These are phyloP conservation scores for Dolichopus griseipennis DNA, from an alignment of 2,888 invertebrate genomes.

Conservation along the genomic window DNA sequence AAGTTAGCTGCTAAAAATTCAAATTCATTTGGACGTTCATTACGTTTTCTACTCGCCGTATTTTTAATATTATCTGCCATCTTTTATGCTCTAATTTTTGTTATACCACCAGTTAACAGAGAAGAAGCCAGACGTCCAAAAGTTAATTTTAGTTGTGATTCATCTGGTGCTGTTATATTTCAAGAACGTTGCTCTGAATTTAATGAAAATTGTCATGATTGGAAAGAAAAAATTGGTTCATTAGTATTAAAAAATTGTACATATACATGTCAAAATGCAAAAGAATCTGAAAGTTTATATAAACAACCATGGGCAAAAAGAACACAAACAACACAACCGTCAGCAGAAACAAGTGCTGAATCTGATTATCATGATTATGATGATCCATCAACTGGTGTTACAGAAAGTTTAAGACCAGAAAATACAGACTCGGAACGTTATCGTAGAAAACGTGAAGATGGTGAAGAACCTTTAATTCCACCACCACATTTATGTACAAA, in stretches of 20 bases:
- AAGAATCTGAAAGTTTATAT: constrained; percentile 38
- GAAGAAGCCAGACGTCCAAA: constrained; percentile 49
- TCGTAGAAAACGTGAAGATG: constrained; percentile 23
- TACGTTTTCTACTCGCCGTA: constrained; percentile 59
- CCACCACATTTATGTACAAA: constrained; percentile 55
- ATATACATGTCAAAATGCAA: constrained; percentile 56
- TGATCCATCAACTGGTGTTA: constrained; percentile 35
- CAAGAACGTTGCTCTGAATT: constrained; percentile 64
- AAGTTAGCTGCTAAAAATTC: constrained; percentile 39
- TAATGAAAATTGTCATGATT: constrained; percentile 54
- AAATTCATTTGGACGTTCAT: constrained; percentile 50
- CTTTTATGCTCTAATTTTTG: constrained; percentile 57
- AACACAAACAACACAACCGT: constrained; percentile 31
- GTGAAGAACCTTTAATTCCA: constrained; percentile 24
- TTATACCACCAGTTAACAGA: constrained; percentile 58
- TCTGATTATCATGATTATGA: constrained; percentile 35
- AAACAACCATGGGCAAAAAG: constrained; percentile 36
- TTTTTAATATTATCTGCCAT: constrained; percentile 59
- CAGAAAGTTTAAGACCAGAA: constrained; percentile 30
- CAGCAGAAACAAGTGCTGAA: constrained; percentile 39
- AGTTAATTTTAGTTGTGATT: constrained; percentile 64
- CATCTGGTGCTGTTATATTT: constrained; percentile 58
- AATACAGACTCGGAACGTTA: constrained; percentile 19
- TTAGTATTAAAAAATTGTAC: constrained; percentile 59
- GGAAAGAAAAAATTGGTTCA: constrained; percentile 56